Percentiles rank a stretch among this genome's conserved stretches.
Conservation (phyloP, 2,888 invertebrate genomes). For the Oxyscelio sp. region DNA sequence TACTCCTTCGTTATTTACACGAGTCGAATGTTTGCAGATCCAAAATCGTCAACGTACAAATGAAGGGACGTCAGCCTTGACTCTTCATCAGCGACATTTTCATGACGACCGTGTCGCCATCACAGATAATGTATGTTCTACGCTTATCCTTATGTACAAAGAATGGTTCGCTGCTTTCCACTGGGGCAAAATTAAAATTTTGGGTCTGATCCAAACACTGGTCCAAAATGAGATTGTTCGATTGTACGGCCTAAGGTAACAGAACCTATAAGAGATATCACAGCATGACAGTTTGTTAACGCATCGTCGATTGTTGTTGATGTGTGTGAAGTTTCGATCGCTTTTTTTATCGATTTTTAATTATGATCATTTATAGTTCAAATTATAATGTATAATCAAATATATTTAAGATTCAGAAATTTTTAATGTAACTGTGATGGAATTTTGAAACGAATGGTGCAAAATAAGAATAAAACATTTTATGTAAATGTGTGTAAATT, state of each 20-base stretch:
- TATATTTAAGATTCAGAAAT: no score
- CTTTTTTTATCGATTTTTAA: no score
- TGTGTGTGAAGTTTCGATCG: no score
- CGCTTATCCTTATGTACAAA: conserved; percentile 27
- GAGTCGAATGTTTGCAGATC: no score
- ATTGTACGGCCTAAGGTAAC: conserved; percentile 33
- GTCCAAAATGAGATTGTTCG: conserved; percentile 14
- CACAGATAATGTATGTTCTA: conserved; percentile 30
- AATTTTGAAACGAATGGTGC: no score
- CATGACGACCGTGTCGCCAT: conserved; percentile 4
- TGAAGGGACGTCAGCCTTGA: no score
- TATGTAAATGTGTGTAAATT: no score
- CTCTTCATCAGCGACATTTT: neutral
- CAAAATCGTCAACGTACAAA: neutral
- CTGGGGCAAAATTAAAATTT: neutral
- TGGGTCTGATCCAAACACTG: no score
- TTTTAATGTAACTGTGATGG: no score
- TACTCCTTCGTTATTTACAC: neutral
- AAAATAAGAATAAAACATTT: no score
- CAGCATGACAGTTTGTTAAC: conserved; percentile 36
- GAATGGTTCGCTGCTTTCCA: neutral
- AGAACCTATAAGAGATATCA: conserved; percentile 31
- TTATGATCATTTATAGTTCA: no score
- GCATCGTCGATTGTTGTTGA: conserved; percentile 4
- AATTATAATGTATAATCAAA: no score